A percentile compares a stretch with the other conserved stretches of the same genome.
These are phyloP conservation scores for Gymnothorax javanicus DNA, from an alignment of 2,797 vertebrate species.

Conservation along the genomic window DNA sequence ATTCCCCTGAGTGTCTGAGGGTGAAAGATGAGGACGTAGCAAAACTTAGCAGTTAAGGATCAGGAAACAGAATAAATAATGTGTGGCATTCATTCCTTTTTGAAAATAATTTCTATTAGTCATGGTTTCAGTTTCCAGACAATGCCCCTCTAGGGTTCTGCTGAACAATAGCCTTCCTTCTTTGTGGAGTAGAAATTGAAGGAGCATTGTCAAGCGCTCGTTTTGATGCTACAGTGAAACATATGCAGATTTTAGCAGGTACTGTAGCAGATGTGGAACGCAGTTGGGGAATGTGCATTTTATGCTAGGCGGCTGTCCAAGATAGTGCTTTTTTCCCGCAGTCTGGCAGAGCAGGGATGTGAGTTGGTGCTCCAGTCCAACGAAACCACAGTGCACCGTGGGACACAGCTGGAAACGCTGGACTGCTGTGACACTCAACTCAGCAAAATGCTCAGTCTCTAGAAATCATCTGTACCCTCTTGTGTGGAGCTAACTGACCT, in stretches of 20 bases:
- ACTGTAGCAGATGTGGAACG: conserved; percentile 34
- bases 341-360: conserved; percentile 39
- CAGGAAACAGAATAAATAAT: conserved; percentile 6
- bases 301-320: conserved; percentile 35
- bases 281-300: conserved; percentile 51
- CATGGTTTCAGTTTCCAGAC: conserved; percentile 30
- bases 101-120: background rate
- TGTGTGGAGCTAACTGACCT: conserved; percentile 66
- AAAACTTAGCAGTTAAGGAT: conserved; percentile 47
- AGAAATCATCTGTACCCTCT: conserved; percentile 39
- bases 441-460: conserved; percentile 43
- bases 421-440: conserved; percentile 40
- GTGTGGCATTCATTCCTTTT: background rate
- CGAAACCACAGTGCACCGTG: conserved; percentile 32
- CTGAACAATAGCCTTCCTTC: conserved; percentile 20
- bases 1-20: background rate
- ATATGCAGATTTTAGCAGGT: background rate
- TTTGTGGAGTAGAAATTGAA: background rate
- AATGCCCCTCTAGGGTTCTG: conserved; percentile 11
- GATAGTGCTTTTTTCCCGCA: conserved; percentile 43
- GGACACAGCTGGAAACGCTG: conserved; percentile 35
- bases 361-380: conserved; percentile 35
- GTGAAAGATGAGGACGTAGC: conserved; percentile 43
- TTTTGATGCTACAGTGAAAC: background rate
- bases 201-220: background rate